Percentiles rank a stretch among this genome's conserved stretches.
Evolutionary conservation across 2,797 vertebrate species (phyloP).

Genomic region (Crypturellus tataupa): DNA sequence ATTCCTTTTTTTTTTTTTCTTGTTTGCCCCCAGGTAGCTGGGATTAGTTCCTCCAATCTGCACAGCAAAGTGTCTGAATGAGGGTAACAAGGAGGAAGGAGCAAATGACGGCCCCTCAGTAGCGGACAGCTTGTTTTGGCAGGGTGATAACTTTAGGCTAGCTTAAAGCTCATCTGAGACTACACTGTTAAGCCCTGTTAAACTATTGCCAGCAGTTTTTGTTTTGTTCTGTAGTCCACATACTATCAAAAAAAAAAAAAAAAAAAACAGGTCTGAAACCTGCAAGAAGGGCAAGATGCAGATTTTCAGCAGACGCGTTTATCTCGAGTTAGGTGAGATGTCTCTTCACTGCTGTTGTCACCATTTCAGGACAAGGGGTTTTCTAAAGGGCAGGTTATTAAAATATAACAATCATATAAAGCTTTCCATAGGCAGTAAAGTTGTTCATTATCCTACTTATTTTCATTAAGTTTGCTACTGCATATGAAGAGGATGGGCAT

Average conservation of each 20-base stretch:
- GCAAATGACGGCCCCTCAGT: not conserved
- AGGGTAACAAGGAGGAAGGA: not conserved
- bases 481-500: not conserved
- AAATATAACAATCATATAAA: not conserved
- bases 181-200: fast-evolving
- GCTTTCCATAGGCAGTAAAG: not conserved
- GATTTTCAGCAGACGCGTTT: not conserved
- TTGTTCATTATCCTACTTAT: not conserved
- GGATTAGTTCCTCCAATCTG: not conserved
- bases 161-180: not conserved
- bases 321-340: not conserved
- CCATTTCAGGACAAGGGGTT: not conserved
- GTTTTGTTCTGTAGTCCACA: not conserved
- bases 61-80: not conserved
- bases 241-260: not conserved
- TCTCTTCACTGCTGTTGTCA: not conserved
- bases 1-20: not conserved
- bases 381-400: not conserved
- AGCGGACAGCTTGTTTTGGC: not conserved
- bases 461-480: not conserved
- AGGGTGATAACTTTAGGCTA: not conserved
- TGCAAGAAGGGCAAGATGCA: not conserved
- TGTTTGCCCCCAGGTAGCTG: not conserved
- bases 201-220: not conserved
- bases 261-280: not conserved